phyloP scores from a whole-genome alignment of 2,797 vertebrate genomes.

The Euthynnus affinis region DNA sequence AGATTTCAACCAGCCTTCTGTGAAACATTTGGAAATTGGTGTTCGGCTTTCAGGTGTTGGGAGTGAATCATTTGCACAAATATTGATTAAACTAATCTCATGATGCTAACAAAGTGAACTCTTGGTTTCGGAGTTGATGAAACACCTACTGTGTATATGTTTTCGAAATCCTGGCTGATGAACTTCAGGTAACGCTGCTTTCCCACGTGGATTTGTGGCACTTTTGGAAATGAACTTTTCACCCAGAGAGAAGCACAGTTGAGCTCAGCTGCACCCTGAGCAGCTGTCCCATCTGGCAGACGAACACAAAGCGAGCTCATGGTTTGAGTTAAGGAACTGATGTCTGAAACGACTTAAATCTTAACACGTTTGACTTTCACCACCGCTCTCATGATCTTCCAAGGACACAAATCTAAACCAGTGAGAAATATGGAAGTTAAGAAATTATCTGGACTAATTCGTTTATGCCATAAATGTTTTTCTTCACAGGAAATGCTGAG shows the following conservation, averaged over 20 bases:
- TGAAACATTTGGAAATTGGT: background rate
- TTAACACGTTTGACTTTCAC: slow-evolving; percentile 60
- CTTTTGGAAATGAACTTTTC: slow-evolving; percentile 72
- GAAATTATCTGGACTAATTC: slow-evolving; percentile 20
- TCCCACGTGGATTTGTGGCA: slow-evolving; percentile 51
- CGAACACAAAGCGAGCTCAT: slow-evolving; percentile 58
- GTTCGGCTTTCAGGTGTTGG: background rate
- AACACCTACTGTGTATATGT: background rate
- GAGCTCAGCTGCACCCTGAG: slow-evolving; percentile 58
- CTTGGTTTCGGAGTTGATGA: background rate
- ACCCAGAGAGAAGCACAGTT: slow-evolving; percentile 54
- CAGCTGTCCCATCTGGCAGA: slow-evolving; percentile 75
- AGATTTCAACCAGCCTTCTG: slow-evolving; percentile 8
- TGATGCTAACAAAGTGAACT: background rate
- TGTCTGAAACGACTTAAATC: slow-evolving; percentile 63
- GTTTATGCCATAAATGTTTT: slow-evolving; percentile 28
- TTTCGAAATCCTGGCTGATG: slow-evolving; percentile 20
- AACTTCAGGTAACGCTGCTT: slow-evolving; percentile 43
- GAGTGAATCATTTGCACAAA: slow-evolving; percentile 2
- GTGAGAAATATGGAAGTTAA: slow-evolving; percentile 26
- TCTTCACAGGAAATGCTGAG: slow-evolving; percentile 10
- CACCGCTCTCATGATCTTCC: slow-evolving; percentile 50
- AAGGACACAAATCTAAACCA: slow-evolving; percentile 55
- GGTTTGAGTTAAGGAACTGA: slow-evolving; percentile 61
- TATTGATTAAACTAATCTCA: background rate